Evolutionary conservation across 2,113 vertebrate genomes (phyloP), one percentile per base, ranked within the genome.

Genomic region (Excalfactoria chinensis): DNA sequence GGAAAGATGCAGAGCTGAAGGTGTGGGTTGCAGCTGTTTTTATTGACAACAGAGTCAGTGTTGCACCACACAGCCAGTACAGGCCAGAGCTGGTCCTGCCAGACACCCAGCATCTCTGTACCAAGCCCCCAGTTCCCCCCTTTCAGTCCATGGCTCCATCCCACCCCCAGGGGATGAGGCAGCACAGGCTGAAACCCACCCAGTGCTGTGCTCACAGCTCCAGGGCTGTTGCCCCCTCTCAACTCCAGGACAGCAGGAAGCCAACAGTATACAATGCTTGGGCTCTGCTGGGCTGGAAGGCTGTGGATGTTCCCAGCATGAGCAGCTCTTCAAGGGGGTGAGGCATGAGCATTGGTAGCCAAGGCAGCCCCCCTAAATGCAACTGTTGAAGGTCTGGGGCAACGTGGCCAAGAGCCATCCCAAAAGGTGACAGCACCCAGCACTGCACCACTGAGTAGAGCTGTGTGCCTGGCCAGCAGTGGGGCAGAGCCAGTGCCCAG

Each of bases 391-490:
- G 40, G 44, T 17, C 25, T 16, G 41, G 63, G 28, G 41, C 41
- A 66, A 30, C 12, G 4, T 17, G 20, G 63, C 35, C 60, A 26
- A 8, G 43, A 58, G 59, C 28, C 1, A 0, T 58, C 22, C 77
- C 1, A 0, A 56, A 51, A 74, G 22, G 13, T 2, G 69, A 60
- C 63, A 3, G 0, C 3, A 4, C n/a, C 5, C 6, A 22, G 66
- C 44, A 12, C 41, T 20, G 21, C 17, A 26, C 25, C 4, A 21
- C 62, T 2, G 0, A 70, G 63, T 34, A 74, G 37, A 16, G 26
- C 32, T 2, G 22, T 7, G 66, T 48, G 62, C 26, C 43, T 40
- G 5, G 43, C 7, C 43, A 46, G 44, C n/a, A 34, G n/a, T 23
- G 2, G 66, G 28, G 40, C 63, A 14, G 40, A 66, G 63, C 63